A percentile compares a stretch with the other conserved stretches of the same genome.
These are phyloP conservation scores for Ochotona princeps DNA, from an alignment of 2,113 vertebrate species.

Conservation along the genomic window DNA sequence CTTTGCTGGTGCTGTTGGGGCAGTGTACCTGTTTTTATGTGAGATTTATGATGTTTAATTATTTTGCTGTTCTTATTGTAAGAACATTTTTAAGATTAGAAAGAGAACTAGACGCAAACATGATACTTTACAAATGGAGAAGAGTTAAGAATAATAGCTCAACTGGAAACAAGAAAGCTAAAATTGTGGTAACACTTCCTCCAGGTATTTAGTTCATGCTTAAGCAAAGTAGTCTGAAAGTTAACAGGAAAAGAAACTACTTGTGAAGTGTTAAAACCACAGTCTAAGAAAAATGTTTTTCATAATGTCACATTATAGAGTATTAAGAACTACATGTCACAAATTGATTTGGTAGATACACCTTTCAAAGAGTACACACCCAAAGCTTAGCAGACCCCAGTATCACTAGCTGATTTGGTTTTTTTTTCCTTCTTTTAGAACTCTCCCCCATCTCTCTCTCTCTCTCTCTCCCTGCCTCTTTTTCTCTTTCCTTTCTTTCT, in stretches of 20 bases:
- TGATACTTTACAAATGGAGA: conserved; percentile 35
- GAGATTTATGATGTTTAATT: conserved; percentile 36
- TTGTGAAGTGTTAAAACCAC: conserved; percentile 72
- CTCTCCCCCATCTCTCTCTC: not conserved
- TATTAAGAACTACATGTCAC: conserved; percentile 40
- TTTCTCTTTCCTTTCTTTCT: too few relatives aligned
- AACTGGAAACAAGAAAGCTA: conserved; percentile 62
- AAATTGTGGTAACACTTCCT: conserved; percentile 66
- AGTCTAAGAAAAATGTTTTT: conserved; percentile 13
- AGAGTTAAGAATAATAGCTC: conserved; percentile 49
- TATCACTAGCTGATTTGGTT: not conserved
- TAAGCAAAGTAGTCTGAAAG: conserved; percentile 52
- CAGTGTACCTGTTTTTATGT: conserved; percentile 32
- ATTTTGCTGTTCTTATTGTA: conserved; percentile 52
- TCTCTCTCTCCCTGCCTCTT: too few relatives aligned
- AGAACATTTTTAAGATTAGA: conserved; percentile 52
- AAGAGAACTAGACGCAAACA: conserved; percentile 41
- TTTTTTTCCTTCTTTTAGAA: not conserved
- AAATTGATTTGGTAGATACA: conserved; percentile 4
- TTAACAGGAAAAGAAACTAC: conserved; percentile 72
- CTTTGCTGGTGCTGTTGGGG: not conserved
- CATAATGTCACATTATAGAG: not conserved
- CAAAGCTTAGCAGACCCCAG: not conserved
- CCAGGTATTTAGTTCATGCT: conserved; percentile 45
- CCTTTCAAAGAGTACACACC: conserved; percentile 18